phyloP scores from a whole-genome alignment of 2,888 invertebrate species.

The Parnassius glacialis region DNA sequence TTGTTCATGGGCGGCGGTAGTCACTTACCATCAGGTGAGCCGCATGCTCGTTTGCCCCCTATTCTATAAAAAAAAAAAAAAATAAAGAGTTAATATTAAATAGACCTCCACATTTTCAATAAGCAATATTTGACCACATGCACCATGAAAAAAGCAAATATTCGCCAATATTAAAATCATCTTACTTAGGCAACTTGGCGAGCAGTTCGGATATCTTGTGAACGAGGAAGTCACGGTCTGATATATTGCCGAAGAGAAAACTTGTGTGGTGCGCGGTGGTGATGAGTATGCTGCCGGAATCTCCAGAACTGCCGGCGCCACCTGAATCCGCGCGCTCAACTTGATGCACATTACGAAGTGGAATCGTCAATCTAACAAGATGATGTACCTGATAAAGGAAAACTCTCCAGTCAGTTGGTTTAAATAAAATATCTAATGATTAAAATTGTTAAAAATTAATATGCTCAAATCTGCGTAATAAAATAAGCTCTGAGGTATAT shows the following conservation, averaged over 20 bases:
- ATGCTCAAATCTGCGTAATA: background rate
- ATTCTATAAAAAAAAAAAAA: too few species aligned
- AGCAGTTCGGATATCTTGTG: conserved; percentile 94
- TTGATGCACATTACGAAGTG: conserved; percentile 89
- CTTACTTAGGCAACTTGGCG: conserved; percentile 83
- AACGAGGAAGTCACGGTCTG: conserved; percentile 93
- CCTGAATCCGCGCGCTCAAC: conserved; percentile 89
- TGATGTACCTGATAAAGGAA: conserved; percentile 82
- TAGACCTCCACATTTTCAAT: too few species aligned
- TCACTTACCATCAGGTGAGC: too few species aligned
- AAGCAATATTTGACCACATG: background rate
- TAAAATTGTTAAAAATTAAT: too few species aligned
- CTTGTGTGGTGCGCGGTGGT: conserved; percentile 90
- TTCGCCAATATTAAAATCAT: conserved; percentile 22
- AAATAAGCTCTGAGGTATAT: too few species aligned
- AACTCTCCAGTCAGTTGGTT: background rate
- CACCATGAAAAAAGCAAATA: background rate
- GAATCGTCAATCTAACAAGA: conserved; percentile 93
- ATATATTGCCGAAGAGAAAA: conserved; percentile 93
- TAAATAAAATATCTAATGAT: background rate
- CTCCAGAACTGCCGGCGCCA: conserved; percentile 82
- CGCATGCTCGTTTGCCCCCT: too few species aligned
- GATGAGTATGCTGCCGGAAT: conserved; percentile 86
- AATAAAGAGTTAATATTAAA: background rate
- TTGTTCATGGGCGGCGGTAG: too few species aligned